Percentiles rank a stretch among this genome's conserved stretches.
Evolutionary conservation across 2,113 vertebrate genomes (phyloP).

Genomic region (Hippocampus comes): DNA sequence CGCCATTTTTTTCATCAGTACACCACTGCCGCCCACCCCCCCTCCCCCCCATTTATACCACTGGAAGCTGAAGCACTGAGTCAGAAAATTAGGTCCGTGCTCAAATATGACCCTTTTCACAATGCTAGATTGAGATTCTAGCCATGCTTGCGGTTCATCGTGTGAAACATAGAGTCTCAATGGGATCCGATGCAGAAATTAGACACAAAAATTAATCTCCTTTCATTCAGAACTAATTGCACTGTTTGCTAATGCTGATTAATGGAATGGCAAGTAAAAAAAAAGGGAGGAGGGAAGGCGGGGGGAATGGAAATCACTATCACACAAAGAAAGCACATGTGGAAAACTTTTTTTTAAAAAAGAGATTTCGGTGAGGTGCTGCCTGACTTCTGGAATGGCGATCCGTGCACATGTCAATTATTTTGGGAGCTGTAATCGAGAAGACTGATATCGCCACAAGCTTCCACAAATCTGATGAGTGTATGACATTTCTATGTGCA

Average conservation of each 20-base stretch:
- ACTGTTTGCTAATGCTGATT: constrained; percentile 30
- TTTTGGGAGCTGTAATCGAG: constrained; percentile 68
- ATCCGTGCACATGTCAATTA: background rate
- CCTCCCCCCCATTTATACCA: constrained; percentile 10
- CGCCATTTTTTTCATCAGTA: constrained; percentile 2
- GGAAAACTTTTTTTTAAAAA: background rate
- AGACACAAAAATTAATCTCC: constrained; percentile 29
- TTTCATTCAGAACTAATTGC: constrained; percentile 33
- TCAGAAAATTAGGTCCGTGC: constrained; percentile 56
- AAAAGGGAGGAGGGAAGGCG: background rate
- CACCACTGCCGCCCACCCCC: background rate
- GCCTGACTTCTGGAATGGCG: background rate
- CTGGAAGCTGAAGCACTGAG: constrained; percentile 45
- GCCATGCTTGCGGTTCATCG: constrained; percentile 27
- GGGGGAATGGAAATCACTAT: background rate
- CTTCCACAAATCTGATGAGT: constrained; percentile 34
- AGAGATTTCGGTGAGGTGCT: background rate
- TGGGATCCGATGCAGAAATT: constrained; percentile 27
- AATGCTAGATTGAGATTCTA: constrained; percentile 45
- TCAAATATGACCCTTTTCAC: constrained; percentile 50
- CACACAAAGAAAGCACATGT: background rate
- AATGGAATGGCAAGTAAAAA: constrained; percentile 8
- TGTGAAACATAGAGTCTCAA: constrained; percentile 16
- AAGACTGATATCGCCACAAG: constrained; percentile 74
- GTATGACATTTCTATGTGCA: constrained; percentile 7